These are phyloP conservation scores for Desmodus rotundus DNA, from an alignment of 2,113 vertebrate species.

Conservation along the genomic window DNA sequence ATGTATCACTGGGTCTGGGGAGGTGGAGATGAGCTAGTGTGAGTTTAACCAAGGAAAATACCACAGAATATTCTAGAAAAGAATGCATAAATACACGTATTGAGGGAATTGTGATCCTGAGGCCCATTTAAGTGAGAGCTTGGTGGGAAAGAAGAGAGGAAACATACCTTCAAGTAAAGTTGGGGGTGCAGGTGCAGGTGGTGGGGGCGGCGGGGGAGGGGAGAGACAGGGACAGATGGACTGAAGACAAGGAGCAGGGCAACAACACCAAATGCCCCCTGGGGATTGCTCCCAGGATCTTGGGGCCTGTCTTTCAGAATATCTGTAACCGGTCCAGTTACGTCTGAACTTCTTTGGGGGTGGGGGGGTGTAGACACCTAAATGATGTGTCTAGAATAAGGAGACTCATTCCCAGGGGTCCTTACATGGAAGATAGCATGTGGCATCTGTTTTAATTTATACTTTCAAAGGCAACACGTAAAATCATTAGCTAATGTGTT, in stretches of 20 bases:
- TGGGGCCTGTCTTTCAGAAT: neutral
- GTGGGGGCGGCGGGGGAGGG: accelerated
- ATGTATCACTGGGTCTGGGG: neutral
- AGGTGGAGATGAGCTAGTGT: neutral
- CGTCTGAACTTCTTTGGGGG: neutral
- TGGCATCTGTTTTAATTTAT: neutral
- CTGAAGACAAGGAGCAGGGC: neutral
- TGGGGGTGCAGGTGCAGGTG: too few relatives aligned
- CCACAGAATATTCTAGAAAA: neutral
- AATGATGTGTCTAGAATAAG: neutral
- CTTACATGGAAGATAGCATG: neutral
- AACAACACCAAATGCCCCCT: neutral
- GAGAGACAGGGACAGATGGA: neutral
- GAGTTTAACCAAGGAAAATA: neutral
- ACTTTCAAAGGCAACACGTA: neutral
- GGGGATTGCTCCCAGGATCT: too few relatives aligned
- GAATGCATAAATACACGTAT: neutral
- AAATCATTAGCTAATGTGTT: neutral
- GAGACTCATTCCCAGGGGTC: neutral
- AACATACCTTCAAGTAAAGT: accelerated
- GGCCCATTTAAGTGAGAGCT: neutral
- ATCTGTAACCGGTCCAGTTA: neutral
- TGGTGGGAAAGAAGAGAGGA: neutral
- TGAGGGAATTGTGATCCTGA: too few relatives aligned
- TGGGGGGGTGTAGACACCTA: neutral